These are phyloP conservation scores for Guaruba guarouba DNA, from an alignment of 2,113 vertebrate genomes.

Conservation along the genomic window DNA sequence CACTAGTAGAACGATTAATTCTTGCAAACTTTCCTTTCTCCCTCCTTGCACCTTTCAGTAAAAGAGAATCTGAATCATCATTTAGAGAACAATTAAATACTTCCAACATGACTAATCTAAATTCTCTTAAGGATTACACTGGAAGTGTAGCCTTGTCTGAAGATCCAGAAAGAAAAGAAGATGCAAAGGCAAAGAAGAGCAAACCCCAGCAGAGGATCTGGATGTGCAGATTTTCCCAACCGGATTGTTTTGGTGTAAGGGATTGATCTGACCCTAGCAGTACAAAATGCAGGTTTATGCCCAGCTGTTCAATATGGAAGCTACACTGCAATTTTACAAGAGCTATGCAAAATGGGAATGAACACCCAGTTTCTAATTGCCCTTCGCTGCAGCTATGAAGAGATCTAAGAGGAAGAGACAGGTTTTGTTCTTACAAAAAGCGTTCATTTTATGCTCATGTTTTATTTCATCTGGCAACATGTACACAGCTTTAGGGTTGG, in stretches of 20 bases:
- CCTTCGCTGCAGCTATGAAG: not conserved
- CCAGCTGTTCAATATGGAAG: not conserved
- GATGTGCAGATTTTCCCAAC: not conserved
- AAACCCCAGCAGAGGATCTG: not conserved
- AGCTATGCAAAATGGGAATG: not conserved
- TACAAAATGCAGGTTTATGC: not conserved
- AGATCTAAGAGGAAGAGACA: not conserved
- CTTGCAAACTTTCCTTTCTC: constrained; percentile 51
- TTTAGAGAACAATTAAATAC: constrained; percentile 74
- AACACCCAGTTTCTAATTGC: not conserved
- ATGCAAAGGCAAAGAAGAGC: not conserved
- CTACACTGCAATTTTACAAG: not conserved
- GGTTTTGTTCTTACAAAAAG: not conserved
- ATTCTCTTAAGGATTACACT: constrained; percentile 69
- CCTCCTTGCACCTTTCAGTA: not conserved
- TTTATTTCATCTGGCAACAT: not conserved
- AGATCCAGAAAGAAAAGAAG: not conserved
- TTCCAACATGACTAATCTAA: constrained; percentile 68
- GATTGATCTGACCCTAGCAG: not conserved
- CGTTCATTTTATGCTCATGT: not conserved
- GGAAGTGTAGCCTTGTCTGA: constrained; percentile 21
- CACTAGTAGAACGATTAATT: constrained; percentile 72
- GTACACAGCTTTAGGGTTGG: not conserved
- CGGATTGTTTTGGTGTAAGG: not conserved
- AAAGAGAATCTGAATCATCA: constrained; percentile 71